Evolutionary conservation across 2,888 invertebrate species (phyloP).

Genomic region (Drosophila anomalata): DNA sequence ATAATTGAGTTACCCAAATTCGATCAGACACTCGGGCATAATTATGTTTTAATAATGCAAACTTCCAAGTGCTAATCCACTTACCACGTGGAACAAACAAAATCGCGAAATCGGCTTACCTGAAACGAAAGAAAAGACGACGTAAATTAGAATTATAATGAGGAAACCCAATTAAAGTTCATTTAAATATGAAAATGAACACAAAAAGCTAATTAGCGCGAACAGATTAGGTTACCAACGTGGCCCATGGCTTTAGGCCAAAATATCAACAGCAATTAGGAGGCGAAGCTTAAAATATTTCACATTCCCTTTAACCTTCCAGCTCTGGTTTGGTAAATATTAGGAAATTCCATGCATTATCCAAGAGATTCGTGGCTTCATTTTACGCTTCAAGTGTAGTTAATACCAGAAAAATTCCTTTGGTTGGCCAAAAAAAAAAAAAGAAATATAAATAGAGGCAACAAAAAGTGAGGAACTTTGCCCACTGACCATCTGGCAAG

Average conservation of each 20-base stretch:
- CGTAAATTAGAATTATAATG: conserved; percentile 43
- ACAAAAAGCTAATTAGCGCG: conserved; percentile 46
- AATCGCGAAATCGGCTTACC: conserved; percentile 68
- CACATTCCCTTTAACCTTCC: conserved; percentile 13
- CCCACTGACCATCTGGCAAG: conserved; percentile 49
- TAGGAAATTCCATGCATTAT: conserved; percentile 48
- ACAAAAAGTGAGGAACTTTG: conserved; percentile 19
- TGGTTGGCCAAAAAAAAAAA: conserved; percentile 24
- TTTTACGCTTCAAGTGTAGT: conserved; percentile 52
- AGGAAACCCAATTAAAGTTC: conserved; percentile 56
- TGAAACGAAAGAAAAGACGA: conserved; percentile 55
- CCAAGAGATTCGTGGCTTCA: conserved; percentile 38
- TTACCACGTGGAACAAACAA: conserved; percentile 47
- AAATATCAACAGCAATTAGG: conserved; percentile 63
- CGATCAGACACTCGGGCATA: neutral
- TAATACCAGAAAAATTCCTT: conserved; percentile 47
- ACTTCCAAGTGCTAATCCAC: conserved; percentile 49
- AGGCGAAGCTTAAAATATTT: conserved; percentile 37
- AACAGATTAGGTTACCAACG: conserved; percentile 47
- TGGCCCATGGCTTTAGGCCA: conserved; percentile 31
- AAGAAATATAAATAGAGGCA: conserved; percentile 11
- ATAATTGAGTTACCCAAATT: neutral
- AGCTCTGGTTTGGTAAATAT: conserved; percentile 32
- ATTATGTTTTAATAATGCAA: conserved; percentile 11
- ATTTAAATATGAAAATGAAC: conserved; percentile 58